A percentile compares a stretch with the other conserved stretches of the same genome.
Evolutionary conservation across 2,113 vertebrate genomes (phyloP).

Genomic region (Engystomops pustulosus): DNA sequence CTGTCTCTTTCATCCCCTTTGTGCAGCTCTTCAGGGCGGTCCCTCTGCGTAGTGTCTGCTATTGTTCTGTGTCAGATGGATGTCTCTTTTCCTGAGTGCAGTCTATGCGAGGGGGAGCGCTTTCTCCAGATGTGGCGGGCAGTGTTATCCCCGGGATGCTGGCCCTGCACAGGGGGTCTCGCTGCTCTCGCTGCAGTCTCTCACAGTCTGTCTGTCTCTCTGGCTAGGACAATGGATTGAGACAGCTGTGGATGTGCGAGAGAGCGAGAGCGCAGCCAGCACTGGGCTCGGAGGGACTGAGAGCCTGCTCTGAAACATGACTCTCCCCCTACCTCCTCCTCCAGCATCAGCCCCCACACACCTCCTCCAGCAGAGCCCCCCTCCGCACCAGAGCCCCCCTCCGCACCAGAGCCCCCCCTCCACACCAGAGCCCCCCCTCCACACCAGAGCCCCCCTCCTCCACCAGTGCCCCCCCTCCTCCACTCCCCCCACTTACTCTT

Average conservation of each 20-base stretch:
- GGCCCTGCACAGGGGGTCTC: not conserved
- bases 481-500: not conserved
- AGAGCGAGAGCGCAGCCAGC: constrained; percentile 43
- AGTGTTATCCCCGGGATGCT: not conserved
- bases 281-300: constrained; percentile 39
- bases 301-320: constrained; percentile 50
- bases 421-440: not conserved
- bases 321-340: constrained; percentile 15
- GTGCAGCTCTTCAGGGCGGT: constrained; percentile 43
- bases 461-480: not conserved
- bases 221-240: constrained; percentile 57
- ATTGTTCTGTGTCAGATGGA: constrained; percentile 33
- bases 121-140: constrained; percentile 30
- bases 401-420: not conserved
- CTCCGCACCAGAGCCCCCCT: not conserved
- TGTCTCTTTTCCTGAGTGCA: constrained; percentile 31
- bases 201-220: constrained; percentile 20
- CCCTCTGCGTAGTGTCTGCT: constrained; percentile 11
- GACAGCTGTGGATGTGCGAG: constrained; percentile 55
- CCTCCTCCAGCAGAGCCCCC: not conserved
- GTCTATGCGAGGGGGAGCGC: not conserved
- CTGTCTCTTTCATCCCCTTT: constrained; percentile 44
- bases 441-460: not conserved
- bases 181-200: constrained; percentile 23
- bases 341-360: not conserved